phyloP scores from a whole-genome alignment of 2,113 vertebrate species.

The Pampusana beccarii region DNA sequence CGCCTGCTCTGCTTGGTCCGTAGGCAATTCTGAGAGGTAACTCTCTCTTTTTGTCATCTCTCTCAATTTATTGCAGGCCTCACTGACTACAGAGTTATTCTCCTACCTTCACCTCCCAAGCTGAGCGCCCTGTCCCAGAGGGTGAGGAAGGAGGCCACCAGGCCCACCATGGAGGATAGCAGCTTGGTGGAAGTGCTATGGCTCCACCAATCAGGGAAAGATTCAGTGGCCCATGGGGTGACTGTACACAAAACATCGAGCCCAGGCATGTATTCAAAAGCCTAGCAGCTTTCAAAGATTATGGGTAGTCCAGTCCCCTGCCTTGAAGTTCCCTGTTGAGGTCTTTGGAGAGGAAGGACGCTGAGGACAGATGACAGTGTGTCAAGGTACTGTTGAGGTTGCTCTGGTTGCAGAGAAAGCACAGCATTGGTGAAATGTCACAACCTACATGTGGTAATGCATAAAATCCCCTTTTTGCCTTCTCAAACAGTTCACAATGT shows the following conservation, averaged over 20 bases:
- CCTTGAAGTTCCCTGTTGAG: neutral
- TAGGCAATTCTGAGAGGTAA: neutral
- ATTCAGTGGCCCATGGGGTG: neutral
- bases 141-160: neutral
- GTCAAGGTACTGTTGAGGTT: neutral
- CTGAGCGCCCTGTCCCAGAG: neutral
- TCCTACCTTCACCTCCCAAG: neutral
- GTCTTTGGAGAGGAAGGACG: neutral
- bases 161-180: rapidly evolving
- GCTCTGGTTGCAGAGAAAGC: neutral
- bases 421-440: neutral
- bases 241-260: neutral
- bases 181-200: neutral
- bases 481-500: neutral
- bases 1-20: neutral
- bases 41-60: neutral
- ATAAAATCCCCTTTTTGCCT: neutral
- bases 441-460: neutral
- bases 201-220: neutral
- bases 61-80: neutral
- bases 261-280: neutral
- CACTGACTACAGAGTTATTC: neutral
- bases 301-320: neutral
- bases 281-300: neutral
- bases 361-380: neutral